Percentiles rank a stretch among this genome's conserved stretches.
Conservation (phyloP, 2,113 vertebrate genomes). For the Labeo catla region DNA sequence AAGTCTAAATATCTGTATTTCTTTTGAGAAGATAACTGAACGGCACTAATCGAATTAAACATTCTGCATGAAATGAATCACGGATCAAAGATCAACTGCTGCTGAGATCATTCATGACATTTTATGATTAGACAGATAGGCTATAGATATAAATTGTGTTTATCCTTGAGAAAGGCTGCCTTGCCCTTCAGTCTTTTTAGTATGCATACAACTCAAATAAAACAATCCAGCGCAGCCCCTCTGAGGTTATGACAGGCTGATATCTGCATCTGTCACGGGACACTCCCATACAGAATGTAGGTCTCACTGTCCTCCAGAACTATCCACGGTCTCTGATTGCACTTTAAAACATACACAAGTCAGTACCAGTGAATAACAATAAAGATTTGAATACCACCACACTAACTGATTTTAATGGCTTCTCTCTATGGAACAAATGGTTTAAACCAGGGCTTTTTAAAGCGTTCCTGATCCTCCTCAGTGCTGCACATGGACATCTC, state of each 20-base stretch:
- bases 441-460: not conserved
- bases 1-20: not conserved
- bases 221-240: not conserved
- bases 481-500: not conserved
- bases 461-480: not conserved
- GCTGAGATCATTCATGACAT: not conserved
- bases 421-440: not conserved
- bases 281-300: not conserved
- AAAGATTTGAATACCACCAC: not conserved
- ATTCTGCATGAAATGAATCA: not conserved
- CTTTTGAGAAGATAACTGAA: not conserved
- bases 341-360: not conserved
- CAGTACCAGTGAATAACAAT: not conserved
- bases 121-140: too few relatives aligned
- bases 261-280: conserved; percentile 14
- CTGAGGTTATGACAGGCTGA: not conserved
- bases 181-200: not conserved
- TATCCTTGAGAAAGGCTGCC: too few relatives aligned
- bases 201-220: not conserved
- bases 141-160: too few relatives aligned
- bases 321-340: too few relatives aligned
- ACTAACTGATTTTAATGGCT: not conserved
- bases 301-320: not conserved
- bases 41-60: not conserved
- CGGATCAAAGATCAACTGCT: not conserved